These are phyloP conservation scores for Aurelia sp. DNA, from an alignment of 30 jellyfish, hydroid and myxozoan species.

Conservation along the genomic window DNA sequence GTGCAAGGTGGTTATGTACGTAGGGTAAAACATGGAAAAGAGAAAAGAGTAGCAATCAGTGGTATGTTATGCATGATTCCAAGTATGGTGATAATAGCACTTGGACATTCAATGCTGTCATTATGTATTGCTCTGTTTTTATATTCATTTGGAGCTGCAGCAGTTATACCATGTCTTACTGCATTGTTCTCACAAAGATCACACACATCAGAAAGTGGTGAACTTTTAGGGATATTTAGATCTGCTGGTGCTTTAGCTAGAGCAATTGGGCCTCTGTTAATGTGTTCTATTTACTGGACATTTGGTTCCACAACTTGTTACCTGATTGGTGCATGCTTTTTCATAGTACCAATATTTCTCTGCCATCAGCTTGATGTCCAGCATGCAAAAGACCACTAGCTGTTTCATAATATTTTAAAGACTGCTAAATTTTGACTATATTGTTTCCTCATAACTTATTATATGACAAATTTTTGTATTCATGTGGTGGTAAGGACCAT, in stretches of 20 bases:
- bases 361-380: slow-evolving; percentile 9
- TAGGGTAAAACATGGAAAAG: slow-evolving; percentile 70
- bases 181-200: slow-evolving; percentile 79
- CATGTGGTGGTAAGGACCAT: too few species aligned
- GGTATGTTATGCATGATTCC: slow-evolving; percentile 88
- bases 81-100: slow-evolving; percentile 63
- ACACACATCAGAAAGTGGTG: slow-evolving; percentile 79
- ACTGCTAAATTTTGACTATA: too few species aligned
- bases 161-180: slow-evolving; percentile 95
- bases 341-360: slow-evolving; percentile 75
- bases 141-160: slow-evolving; percentile 89
- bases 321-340: slow-evolving; percentile 79
- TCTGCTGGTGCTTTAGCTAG: slow-evolving; percentile 99
- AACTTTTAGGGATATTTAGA: slow-evolving; percentile 89
- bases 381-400: too few species aligned
- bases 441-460: too few species aligned
- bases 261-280: slow-evolving; percentile 90
- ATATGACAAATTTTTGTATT: too few species aligned
- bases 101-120: slow-evolving; percentile 25
- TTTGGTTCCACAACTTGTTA: slow-evolving; percentile 89
- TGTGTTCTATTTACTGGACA: slow-evolving; percentile 93
- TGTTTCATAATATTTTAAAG: too few species aligned
- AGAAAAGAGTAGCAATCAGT: slow-evolving; percentile 53
- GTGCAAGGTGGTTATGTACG: slow-evolving; percentile 96
- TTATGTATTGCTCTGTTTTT: slow-evolving; percentile 71